These are phyloP conservation scores for Troilus luridus DNA, from an alignment of 2,888 invertebrate genomes.

Conservation along the genomic window DNA sequence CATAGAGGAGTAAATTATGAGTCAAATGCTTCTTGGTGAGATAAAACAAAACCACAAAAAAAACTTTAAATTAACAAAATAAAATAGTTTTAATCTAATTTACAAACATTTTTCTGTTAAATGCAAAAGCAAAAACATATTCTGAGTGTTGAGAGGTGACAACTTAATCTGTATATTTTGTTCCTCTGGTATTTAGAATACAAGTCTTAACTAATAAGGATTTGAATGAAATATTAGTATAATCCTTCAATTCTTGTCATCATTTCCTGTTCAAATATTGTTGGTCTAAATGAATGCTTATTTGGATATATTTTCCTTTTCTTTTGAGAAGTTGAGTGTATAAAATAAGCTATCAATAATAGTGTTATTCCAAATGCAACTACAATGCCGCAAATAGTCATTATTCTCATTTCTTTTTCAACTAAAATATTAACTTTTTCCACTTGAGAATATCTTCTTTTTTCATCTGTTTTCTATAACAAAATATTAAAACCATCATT, in stretches of 20 bases:
- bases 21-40: too few relatives aligned
- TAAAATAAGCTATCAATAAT: background rate
- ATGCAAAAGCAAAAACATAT: too few relatives aligned
- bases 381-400: background rate
- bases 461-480: background rate
- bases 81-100: too few relatives aligned
- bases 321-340: background rate
- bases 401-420: background rate
- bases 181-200: too few relatives aligned
- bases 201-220: background rate
- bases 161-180: too few relatives aligned
- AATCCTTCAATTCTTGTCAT: background rate
- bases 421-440: background rate
- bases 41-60: too few relatives aligned
- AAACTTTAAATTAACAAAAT: too few relatives aligned
- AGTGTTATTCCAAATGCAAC: constrained; percentile 31
- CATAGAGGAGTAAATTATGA: too few relatives aligned
- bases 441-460: background rate
- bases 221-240: background rate
- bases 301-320: background rate
- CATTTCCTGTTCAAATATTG: background rate
- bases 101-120: too few relatives aligned
- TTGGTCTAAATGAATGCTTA: background rate
- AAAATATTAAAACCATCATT: background rate
- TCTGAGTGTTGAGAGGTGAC: too few relatives aligned